Evolutionary conservation across 2,888 invertebrate species (phyloP).

Genomic region (Drosophila longiperda): DNA sequence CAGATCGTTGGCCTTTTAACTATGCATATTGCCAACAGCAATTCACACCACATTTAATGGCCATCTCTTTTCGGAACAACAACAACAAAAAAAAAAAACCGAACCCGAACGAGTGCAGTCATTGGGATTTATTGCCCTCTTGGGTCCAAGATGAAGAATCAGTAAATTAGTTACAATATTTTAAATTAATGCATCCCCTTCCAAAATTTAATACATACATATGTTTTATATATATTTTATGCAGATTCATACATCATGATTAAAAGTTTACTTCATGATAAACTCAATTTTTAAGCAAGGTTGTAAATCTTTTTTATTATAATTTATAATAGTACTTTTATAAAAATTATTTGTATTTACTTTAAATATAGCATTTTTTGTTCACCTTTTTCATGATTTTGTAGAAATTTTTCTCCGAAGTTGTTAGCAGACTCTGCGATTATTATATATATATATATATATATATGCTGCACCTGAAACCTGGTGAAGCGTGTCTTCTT

Average conservation of each 20-base stretch:
- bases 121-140: background rate
- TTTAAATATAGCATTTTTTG: background rate
- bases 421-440: too few relatives aligned
- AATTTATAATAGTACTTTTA: background rate
- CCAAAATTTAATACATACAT: background rate
- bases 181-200: background rate
- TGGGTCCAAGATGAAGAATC: background rate
- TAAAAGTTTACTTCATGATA: background rate
- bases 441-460: too few relatives aligned
- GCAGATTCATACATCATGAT: background rate
- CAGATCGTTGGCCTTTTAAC: conserved; percentile 43
- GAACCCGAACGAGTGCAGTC: background rate
- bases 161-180: background rate
- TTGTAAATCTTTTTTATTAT: background rate
- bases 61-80: background rate
- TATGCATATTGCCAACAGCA: background rate
- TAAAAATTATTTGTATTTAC: background rate
- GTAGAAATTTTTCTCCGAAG: background rate
- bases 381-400: background rate
- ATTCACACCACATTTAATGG: conserved; percentile 11
- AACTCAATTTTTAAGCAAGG: background rate
- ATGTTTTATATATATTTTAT: background rate
- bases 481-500: too few relatives aligned
- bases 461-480: too few relatives aligned
- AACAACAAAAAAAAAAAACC: background rate